Conservation (phyloP, 2,888 invertebrate species). For the Netelia inedita region DNA sequence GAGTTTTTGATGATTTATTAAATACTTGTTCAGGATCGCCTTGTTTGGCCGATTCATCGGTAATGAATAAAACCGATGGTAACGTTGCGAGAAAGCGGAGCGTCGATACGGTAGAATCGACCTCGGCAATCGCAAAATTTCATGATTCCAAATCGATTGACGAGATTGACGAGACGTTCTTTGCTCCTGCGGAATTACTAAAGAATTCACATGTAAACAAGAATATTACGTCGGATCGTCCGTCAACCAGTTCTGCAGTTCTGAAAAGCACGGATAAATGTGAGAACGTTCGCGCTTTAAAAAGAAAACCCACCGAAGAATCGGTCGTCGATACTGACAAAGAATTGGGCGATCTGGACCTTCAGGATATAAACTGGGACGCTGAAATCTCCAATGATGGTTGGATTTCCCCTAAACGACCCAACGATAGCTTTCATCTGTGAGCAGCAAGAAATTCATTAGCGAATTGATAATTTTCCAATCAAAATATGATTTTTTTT, state of each 20-base stretch:
- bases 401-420: constrained; percentile 63
- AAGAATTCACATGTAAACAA: background rate
- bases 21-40: constrained; percentile 42
- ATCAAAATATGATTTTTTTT: background rate
- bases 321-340: background rate
- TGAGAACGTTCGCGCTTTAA: background rate
- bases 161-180: constrained; percentile 75
- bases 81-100: background rate
- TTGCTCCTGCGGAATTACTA: constrained; percentile 69
- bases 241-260: constrained; percentile 9
- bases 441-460: constrained; percentile 60
- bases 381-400: constrained; percentile 58
- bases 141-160: background rate
- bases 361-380: constrained; percentile 64
- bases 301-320: constrained; percentile 39
- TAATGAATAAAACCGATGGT: background rate
- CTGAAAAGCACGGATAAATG: background rate
- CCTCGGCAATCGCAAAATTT: constrained; percentile 8
- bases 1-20: constrained; percentile 25
- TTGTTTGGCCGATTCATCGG: background rate
- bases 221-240: background rate
- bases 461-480: background rate
- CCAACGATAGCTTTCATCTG: constrained; percentile 72
- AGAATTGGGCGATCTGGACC: constrained; percentile 55
- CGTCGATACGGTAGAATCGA: background rate